Base-by-base conservation (phyloP, 2,113 vertebrate genomes). In the Cebidichthys violaceus region DNA sequence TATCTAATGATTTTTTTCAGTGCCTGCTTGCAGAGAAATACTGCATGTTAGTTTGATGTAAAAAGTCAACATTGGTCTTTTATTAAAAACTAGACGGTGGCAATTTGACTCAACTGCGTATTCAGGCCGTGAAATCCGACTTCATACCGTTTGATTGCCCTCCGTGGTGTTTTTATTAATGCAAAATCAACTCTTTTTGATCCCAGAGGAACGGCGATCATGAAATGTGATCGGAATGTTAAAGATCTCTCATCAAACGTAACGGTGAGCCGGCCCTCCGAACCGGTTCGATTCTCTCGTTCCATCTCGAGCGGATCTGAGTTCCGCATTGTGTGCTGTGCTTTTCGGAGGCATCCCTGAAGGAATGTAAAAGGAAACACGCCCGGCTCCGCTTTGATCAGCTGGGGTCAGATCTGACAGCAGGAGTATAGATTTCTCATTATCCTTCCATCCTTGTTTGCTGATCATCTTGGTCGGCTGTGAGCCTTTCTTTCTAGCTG, bases 141-240 rank as follows among this genome's bases (percentile, higher is more conserved):
- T 29, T 72, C 61, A 57, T 4, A 37, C 71, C 60, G 33, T 47
- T 64, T 72, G 64, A 70, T 60, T 72, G 70, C 45, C 78, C 61
- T 76, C 71, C 1, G 17, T 27, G 33, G 50, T 50, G 41, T 18
- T 15, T 82, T 77, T 81, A 55, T 71, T 71, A 76, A 75, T 4
- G 3, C 27, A 17, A 73, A 77, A 70, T 70, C 80, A 73, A 43
- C 39, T 47, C 67, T 5, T 24, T 79, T 77, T 60, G 47, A 69
- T 69, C 70, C 65, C 65, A 72, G 27, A 54, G 2, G 6, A 73
- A 72, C 55, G 9, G 39, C 73, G 70, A 70, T 84, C 72, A 82
- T 47, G 22, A 62, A 79, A 59, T 78, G 43, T 64, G 60, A 61
- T 70, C 1, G 0, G 50, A 74, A 70, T 57, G 29, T 71, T 68